Base-by-base conservation (phyloP, 2,888 invertebrate species). In the Carpatolechia fugitivella region DNA sequence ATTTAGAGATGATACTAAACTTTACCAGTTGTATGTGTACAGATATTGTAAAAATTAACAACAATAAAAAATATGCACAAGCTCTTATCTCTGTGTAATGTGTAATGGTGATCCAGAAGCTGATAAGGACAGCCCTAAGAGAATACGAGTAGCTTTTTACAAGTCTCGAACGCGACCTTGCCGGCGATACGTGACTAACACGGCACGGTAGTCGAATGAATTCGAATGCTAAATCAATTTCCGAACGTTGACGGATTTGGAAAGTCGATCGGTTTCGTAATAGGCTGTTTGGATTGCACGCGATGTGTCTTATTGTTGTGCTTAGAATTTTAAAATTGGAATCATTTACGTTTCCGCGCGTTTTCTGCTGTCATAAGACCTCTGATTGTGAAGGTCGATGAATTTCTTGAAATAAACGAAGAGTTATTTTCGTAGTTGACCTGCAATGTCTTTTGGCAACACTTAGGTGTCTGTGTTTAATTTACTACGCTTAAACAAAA, bases 141-240 rank as follows among this genome's bases (percentile, higher is more conserved):
- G 31, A 31, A 44, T 10, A 47, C 48, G 5, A 11, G 31, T 38
- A 29, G 36, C 38, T 44, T 54, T 53, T 53, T 49, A 48, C 52
- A 41, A 41, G 36, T 38, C 40, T 31, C 51, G 20, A 36, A 30
- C 31, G 38, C 44, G 60, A 54, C 60, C 60, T 60, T 60, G 60
- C 52, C 11, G 60, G 20, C 53, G 35, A 46, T 44, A 60, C 65
- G 69, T 71, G 74, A 72, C 68, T 66, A 68, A 66, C 56, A 30
- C 62, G 64, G 65, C 68, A 18, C 65, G 64, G 64, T 24, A 11
- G 51, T 41, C 48, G 44, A 44, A 44, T 44, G 38, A 35, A 47
- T 48, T 33, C 44, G 53, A 56, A 48, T 52, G 40, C 47, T 48
- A 52, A 56, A 52, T 41, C 47, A 41, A 49, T 41, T 52, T 47